Percentiles rank a stretch among this genome's conserved stretches.
phyloP scores from a whole-genome alignment of 2,113 vertebrate genomes.

The Ramphastos sulfuratus region DNA sequence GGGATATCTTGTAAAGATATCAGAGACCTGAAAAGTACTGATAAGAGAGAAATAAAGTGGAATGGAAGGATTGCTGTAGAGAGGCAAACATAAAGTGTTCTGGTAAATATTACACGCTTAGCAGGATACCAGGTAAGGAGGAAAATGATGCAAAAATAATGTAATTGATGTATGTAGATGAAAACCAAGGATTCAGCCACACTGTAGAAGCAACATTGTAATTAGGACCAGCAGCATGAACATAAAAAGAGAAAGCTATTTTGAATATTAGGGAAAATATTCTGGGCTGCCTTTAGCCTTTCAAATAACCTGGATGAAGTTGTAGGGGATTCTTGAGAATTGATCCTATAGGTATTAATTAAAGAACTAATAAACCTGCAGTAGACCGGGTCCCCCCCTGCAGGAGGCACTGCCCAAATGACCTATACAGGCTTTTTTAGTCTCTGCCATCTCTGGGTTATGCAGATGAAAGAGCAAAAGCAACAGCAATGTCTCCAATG shows the following conservation, averaged over 20 bases:
- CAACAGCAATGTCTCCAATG: background rate
- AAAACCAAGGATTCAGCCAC: background rate
- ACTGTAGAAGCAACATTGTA: background rate
- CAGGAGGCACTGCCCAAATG: background rate
- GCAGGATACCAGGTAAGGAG: background rate
- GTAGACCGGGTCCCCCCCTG: background rate
- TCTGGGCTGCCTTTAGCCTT: slow-evolving; percentile 9
- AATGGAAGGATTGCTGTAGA: background rate
- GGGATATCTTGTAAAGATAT: background rate
- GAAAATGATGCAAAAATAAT: slow-evolving; percentile 9
- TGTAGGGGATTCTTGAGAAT: background rate
- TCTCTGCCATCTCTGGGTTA: background rate
- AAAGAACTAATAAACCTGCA: slow-evolving; percentile 6
- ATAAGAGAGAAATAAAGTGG: background rate
- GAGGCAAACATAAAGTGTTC: background rate
- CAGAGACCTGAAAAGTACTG: background rate
- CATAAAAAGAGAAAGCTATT: slow-evolving; percentile 9
- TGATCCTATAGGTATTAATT: slow-evolving; percentile 42
- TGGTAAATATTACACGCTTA: background rate
- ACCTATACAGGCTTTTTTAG: background rate
- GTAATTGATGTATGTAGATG: background rate
- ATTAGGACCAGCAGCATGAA: slow-evolving; percentile 34
- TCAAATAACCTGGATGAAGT: background rate
- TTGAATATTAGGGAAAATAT: slow-evolving; percentile 7
- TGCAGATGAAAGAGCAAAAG: background rate